Percentiles rank a stretch among this genome's conserved stretches.
These are phyloP conservation scores for Gymnoscelis rufifasciata DNA, from an alignment of 2,888 invertebrate genomes.

Conservation along the genomic window DNA sequence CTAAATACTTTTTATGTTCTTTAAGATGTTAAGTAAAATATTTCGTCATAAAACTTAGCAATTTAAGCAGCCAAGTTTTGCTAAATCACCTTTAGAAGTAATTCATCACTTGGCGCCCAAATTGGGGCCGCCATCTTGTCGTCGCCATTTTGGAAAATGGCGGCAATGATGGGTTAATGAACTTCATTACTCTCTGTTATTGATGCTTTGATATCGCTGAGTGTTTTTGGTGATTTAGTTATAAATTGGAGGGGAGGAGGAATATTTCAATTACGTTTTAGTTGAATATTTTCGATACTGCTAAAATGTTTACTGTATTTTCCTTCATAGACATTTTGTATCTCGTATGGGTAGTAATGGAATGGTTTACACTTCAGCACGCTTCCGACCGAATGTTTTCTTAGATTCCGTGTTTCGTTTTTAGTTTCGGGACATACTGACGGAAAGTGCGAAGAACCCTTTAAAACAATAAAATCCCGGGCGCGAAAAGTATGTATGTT, in stretches of 20 bases:
- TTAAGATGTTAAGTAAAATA: not conserved
- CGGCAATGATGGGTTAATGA: conserved; percentile 7
- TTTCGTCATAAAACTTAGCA: not conserved
- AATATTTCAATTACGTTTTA: too few relatives aligned
- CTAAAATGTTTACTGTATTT: not conserved
- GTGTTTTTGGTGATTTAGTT: conserved; percentile 9
- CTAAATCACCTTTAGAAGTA: too few relatives aligned
- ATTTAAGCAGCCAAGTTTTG: conserved; percentile 3
- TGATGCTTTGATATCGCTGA: conserved; percentile 10
- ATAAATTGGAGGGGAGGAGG: not conserved
- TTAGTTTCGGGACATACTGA: conserved; percentile 21
- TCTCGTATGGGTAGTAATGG: conserved; percentile 6
- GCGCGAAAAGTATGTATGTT: too few relatives aligned
- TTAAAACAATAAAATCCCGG: too few relatives aligned
- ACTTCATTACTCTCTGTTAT: conserved; percentile 17
- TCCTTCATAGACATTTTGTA: not conserved
- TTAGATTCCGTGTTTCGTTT: conserved; percentile 39
- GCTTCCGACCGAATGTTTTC: conserved; percentile 41
- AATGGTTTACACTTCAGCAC: conserved; percentile 45
- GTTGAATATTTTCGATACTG: not conserved
- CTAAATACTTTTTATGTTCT: not conserved
- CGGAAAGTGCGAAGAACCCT: too few relatives aligned
- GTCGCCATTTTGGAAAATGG: conserved; percentile 19
- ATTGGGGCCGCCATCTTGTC: conserved; percentile 1
- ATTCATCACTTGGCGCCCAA: too few relatives aligned